Conservation (phyloP, 2,888 invertebrate genomes). For the Ellobium chinense region DNA sequence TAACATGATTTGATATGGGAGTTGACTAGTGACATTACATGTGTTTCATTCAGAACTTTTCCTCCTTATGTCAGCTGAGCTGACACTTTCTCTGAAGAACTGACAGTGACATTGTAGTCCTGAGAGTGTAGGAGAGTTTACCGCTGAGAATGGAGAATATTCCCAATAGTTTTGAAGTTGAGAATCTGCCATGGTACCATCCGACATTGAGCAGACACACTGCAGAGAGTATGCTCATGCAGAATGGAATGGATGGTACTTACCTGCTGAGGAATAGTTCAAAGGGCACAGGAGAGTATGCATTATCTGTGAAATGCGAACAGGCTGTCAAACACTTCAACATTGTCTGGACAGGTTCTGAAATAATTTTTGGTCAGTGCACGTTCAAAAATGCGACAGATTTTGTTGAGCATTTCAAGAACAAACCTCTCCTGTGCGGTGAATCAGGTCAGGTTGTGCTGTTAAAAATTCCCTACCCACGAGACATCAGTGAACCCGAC, state of each 20-base stretch:
- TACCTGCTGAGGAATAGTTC: slow-evolving; percentile 73
- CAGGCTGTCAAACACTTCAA: slow-evolving; percentile 76
- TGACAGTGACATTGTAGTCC: too few species aligned
- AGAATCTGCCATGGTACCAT: slow-evolving; percentile 67
- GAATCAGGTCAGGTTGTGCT: slow-evolving; percentile 74
- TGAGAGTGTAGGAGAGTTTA: too few species aligned
- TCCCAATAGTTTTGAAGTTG: slow-evolving; percentile 29
- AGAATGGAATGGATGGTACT: slow-evolving; percentile 75
- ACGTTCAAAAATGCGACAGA: slow-evolving; percentile 67
- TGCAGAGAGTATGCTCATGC: slow-evolving; percentile 74
- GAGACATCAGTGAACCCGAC: slow-evolving; percentile 71
- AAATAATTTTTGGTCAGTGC: slow-evolving; percentile 75
- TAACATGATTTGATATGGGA: too few species aligned
- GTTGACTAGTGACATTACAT: too few species aligned
- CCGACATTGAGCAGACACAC: slow-evolving; percentile 72
- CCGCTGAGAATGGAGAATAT: slow-evolving; percentile 15
- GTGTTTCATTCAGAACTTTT: too few species aligned
- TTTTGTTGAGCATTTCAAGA: slow-evolving; percentile 72
- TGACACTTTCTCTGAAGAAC: too few species aligned
- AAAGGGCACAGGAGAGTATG: slow-evolving; percentile 66
- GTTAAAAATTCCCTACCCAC: slow-evolving; percentile 70
- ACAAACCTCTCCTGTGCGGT: slow-evolving; percentile 74
- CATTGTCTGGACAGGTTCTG: slow-evolving; percentile 62
- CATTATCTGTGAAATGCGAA: slow-evolving; percentile 75
- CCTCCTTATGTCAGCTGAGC: too few species aligned